phyloP scores from a whole-genome alignment of 2,888 invertebrate genomes.

The Athalia cordata region DNA sequence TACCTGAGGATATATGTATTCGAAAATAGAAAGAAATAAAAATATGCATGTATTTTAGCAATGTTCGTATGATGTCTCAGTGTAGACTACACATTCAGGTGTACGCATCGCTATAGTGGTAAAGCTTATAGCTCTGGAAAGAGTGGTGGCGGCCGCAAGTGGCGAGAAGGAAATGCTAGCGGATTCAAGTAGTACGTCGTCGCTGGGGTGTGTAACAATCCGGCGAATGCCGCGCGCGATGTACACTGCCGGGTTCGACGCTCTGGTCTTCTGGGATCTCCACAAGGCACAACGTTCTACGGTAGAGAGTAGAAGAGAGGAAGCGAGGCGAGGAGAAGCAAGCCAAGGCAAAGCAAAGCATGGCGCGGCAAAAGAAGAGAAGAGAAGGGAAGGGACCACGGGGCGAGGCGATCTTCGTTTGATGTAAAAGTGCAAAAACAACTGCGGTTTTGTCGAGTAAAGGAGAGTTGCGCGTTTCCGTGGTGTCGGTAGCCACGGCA shows the following conservation, averaged over 20 bases:
- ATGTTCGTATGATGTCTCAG: background rate
- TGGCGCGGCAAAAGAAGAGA: background rate
- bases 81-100: background rate
- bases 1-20: background rate
- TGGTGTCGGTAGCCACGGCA: slow-evolving; percentile 1
- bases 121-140: background rate
- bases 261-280: slow-evolving; percentile 54
- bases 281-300: slow-evolving; percentile 42
- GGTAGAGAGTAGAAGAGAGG: slow-evolving; percentile 11
- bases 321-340: slow-evolving; percentile 1
- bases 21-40: background rate
- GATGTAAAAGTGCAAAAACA: slow-evolving; percentile 63
- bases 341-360: slow-evolving; percentile 1
- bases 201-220: slow-evolving; percentile 62
- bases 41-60: background rate
- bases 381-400: too few species aligned
- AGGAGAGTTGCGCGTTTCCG: slow-evolving; percentile 46
- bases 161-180: slow-evolving; percentile 39
- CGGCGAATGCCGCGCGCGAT: slow-evolving; percentile 58
- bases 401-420: slow-evolving; percentile 53
- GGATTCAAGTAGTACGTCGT: slow-evolving; percentile 49
- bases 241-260: slow-evolving; percentile 64
- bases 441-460: slow-evolving; percentile 56
- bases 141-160: slow-evolving; percentile 35
- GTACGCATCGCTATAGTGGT: slow-evolving; percentile 5